Evolutionary conservation across 2,797 vertebrate species (phyloP), one percentile per base, ranked within the genome.

Genomic region (Florisuga fusca): DNA sequence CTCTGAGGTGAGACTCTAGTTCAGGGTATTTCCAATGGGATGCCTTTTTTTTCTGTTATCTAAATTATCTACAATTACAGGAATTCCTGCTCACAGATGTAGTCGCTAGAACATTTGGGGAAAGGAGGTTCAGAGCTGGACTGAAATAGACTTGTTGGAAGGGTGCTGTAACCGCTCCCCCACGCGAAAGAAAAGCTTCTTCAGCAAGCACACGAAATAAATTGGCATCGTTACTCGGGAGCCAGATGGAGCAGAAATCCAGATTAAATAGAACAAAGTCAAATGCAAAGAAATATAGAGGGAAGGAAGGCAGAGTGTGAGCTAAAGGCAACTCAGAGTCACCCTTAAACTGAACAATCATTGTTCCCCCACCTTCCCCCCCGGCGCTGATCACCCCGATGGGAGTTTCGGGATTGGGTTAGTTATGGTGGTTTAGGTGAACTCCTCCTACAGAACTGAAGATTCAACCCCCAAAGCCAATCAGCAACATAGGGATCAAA

Each of bases 241-340:
- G 80, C 55, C 95, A 96, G 95, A 93, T 88, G 85, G 92, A 93
- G 77, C 80, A 96, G 59, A 96, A 94, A 89, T 93, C 85, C 94
- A 90, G 93, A 94, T 91, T 88, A 88, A 88, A 90, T 29, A 86
- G 87, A 84, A 82, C 80, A 76, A 87, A 95, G 93, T 84, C 9
- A 36, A 77, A 94, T 54, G 86, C 76, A 84, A 74, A 93, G 85
- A 73, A 93, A 68, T 74, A 25, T 3, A 9, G 69, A 91, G 57
- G 0, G 4, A 91, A 76, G 0, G 4, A 91, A 76, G 77, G 71
- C 89, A 74, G 23, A 10, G 33, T 0, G 1, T 3, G 29, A 74
- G 84, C 21, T 50, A 45, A 63, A 85, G 79, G 66, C 8, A 36
- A 4, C 62, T 67, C 27, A 1, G 3, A 1, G 1, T 48, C 58